Conservation (phyloP, 2,888 invertebrate species). For the Leucophenga maculata region DNA sequence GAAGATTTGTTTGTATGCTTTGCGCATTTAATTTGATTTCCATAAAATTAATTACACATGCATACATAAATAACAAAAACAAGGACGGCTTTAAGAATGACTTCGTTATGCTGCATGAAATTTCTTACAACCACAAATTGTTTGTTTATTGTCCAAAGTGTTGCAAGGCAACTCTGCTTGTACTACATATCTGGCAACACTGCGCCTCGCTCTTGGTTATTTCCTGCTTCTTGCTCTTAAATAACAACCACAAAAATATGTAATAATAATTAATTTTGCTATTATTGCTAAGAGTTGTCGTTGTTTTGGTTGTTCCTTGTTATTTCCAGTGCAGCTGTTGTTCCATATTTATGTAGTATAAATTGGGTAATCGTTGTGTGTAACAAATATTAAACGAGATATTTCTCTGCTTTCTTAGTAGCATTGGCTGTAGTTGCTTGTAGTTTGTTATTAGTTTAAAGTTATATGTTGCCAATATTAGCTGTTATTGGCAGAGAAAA, state of each 20-base stretch:
- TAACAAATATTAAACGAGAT: too few relatives aligned
- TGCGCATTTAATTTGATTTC: constrained; percentile 25
- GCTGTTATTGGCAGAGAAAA: too few relatives aligned
- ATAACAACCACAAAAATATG: constrained; percentile 10
- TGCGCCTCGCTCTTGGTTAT: neutral
- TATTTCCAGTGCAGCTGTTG: constrained; percentile 13
- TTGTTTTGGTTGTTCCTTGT: neutral
- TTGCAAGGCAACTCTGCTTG: neutral
- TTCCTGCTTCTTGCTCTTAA: neutral
- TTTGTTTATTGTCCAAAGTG: neutral
- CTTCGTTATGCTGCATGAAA: neutral
- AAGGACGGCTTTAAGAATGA: neutral
- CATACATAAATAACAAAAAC: constrained; percentile 18
- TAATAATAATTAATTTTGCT: constrained; percentile 17
- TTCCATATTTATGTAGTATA: neutral
- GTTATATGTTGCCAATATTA: too few relatives aligned
- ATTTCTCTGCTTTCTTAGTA: too few relatives aligned
- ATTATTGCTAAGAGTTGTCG: constrained; percentile 9
- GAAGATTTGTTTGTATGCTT: constrained; percentile 10
- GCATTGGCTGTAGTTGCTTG: too few relatives aligned
- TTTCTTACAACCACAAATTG: constrained; percentile 12
- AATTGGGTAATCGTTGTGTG: neutral
- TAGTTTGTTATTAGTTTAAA: too few relatives aligned
- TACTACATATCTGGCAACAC: neutral
- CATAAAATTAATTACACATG: constrained; percentile 23